These are phyloP conservation scores for Brassicogethes aeneus DNA, from an alignment of 2,888 invertebrate genomes.

Conservation along the genomic window DNA sequence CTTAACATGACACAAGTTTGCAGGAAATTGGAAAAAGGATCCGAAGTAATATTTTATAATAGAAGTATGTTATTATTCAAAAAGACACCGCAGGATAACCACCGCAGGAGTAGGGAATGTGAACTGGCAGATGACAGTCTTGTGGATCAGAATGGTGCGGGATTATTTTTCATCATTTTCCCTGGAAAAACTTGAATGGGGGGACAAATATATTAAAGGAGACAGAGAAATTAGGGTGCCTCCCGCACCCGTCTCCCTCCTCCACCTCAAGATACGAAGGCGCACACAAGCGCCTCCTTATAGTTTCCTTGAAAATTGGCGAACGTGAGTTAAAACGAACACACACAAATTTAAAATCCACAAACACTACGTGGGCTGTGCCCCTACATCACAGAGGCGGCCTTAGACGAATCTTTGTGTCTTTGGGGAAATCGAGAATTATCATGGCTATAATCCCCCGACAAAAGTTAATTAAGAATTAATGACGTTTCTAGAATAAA, in stretches of 20 bases:
- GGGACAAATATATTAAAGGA: slow-evolving; percentile 1
- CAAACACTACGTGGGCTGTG: slow-evolving; percentile 9
- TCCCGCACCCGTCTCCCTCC: background rate
- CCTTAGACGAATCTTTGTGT: background rate
- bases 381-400: background rate
- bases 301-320: slow-evolving; percentile 17
- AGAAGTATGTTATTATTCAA: slow-evolving; percentile 3
- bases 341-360: slow-evolving; percentile 25
- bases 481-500: too few species aligned
- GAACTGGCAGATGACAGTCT: slow-evolving; percentile 15
- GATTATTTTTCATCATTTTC: slow-evolving; percentile 18
- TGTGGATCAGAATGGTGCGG: slow-evolving; percentile 10
- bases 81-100: slow-evolving; percentile 5
- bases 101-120: slow-evolving; percentile 8
- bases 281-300: slow-evolving; percentile 5
- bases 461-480: too few species aligned
- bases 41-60: slow-evolving; percentile 2
- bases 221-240: background rate
- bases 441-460: background rate
- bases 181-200: background rate
- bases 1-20: slow-evolving; percentile 2
- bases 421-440: background rate
- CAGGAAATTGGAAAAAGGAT: slow-evolving; percentile 2
- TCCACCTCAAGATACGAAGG: background rate
- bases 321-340: slow-evolving; percentile 19